Base-by-base conservation (phyloP, 2,797 vertebrate genomes). In the Sternarchorhynchus goeldii region DNA sequence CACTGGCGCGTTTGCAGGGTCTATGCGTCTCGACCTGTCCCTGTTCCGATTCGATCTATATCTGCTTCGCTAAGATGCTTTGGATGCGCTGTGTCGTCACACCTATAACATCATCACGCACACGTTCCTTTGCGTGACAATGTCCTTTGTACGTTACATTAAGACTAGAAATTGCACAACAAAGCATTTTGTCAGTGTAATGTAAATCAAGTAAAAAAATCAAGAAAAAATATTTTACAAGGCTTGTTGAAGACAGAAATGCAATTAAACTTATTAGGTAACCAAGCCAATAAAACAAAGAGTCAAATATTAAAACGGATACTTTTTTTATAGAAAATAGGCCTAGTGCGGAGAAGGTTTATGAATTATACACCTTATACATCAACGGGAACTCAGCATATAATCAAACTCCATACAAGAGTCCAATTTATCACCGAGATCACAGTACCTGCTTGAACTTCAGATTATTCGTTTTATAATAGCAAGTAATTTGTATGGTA, bases 1-100 rank as follows among this genome's bases (percentile, higher is more conserved):
- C 84, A 82, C 88, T 83, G 86, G 92, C 0, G 45, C 55, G 73
- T n/a, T 50, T 50, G 45, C 94, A 69, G 92, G 93, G 84, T 93
- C 94, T 83, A 53, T 74, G 53, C 93, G 92, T 75, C 90, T 90
- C n/a, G 92, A 94, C 69, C 92, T 91, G 93, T 93, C 93, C 93
- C 92, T 93, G 88, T 76, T 81, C 86, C 75, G 80, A 81, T 68
- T 77, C 69, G 75, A 73, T 84, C 45, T 83, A 81, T 71, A 80
- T 84, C 87, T 84, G 85, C 83, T 84, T 84, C 57, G 57, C 77
- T 85, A 85, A 79, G 86, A 83, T 84, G 82, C 85, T 58, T 64
- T 81, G 81, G 68, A 88, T 69, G 80, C 79, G 81, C 84, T 77
- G 80, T 91, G 89, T 85, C 92, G 88, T 91, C 90, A 93, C 84